Conservation (phyloP, 2,888 invertebrate species). For the Lithophane socia region DNA sequence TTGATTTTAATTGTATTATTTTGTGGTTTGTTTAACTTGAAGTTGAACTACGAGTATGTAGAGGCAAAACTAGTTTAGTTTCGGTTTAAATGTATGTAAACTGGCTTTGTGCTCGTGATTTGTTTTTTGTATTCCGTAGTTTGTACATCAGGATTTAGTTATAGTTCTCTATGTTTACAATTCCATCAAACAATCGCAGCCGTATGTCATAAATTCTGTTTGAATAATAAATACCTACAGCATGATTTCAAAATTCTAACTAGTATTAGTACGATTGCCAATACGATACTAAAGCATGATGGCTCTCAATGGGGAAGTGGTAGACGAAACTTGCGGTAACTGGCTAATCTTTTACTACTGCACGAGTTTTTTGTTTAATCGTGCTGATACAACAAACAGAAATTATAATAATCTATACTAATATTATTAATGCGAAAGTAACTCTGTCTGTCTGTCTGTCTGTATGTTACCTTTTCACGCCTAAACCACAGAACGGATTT, state of each 20-base stretch:
- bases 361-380: background rate
- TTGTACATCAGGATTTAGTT: background rate
- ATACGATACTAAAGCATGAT: background rate
- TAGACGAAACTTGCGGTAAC: too few species aligned
- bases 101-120: background rate
- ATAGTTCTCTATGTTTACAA: background rate
- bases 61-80: conserved; percentile 31
- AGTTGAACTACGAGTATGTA: background rate
- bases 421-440: too few species aligned
- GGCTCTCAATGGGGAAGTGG: rapidly evolving
- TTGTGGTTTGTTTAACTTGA: conserved; percentile 36
- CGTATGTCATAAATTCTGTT: too few species aligned
- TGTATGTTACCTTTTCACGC: too few species aligned
- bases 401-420: background rate
- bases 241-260: background rate
- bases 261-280: too few species aligned
- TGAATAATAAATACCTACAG: too few species aligned
- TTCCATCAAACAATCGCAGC: background rate
- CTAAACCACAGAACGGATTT: too few species aligned
- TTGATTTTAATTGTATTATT: conserved; percentile 54
- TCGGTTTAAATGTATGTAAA: conserved; percentile 9
- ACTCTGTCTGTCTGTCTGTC: too few species aligned
- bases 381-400: background rate
- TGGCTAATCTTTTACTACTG: too few species aligned
- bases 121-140: background rate